Conservation (phyloP, 1,140 invertebrate genomes). For the Ganaspis sp. region DNA sequence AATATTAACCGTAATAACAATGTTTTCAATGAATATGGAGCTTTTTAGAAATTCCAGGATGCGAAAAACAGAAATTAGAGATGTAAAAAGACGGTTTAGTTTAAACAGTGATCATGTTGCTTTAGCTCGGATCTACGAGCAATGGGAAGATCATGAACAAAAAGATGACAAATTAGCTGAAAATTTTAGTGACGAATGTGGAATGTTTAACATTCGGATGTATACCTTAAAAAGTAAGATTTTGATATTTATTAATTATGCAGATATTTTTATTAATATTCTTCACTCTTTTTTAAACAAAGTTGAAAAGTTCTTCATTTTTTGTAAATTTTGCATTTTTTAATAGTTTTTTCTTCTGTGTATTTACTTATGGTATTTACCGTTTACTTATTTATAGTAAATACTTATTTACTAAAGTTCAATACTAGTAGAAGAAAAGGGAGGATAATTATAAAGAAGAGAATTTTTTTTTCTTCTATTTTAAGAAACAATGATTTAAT, state of each 20-base stretch:
- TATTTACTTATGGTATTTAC: slow-evolving; percentile 24
- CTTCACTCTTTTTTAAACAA: no score
- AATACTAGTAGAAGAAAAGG: no score
- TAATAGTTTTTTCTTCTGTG: slow-evolving; percentile 11
- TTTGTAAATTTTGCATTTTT: neutral
- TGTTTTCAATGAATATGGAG: slow-evolving; percentile 60
- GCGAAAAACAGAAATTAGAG: slow-evolving; percentile 66
- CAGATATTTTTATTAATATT: no score
- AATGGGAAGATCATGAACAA: slow-evolving; percentile 67
- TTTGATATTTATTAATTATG: slow-evolving; percentile 48
- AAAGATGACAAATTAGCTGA: slow-evolving; percentile 51
- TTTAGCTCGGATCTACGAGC: slow-evolving; percentile 73
- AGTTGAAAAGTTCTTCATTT: no score
- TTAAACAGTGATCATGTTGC: slow-evolving; percentile 78
- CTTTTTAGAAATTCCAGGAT: slow-evolving; percentile 61
- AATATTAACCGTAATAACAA: slow-evolving; percentile 64
- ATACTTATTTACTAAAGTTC: no score
- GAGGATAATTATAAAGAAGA: no score
- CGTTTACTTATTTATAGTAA: no score
- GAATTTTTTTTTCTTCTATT: slow-evolving; percentile 29
- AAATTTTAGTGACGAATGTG: slow-evolving; percentile 67
- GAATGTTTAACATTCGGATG: slow-evolving; percentile 71
- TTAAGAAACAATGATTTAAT: no score
- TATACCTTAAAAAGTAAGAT: slow-evolving; percentile 70
- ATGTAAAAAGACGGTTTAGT: slow-evolving; percentile 75